Base-by-base conservation (phyloP, 1,140 invertebrate genomes). In the Cheumatopsyche charites region DNA sequence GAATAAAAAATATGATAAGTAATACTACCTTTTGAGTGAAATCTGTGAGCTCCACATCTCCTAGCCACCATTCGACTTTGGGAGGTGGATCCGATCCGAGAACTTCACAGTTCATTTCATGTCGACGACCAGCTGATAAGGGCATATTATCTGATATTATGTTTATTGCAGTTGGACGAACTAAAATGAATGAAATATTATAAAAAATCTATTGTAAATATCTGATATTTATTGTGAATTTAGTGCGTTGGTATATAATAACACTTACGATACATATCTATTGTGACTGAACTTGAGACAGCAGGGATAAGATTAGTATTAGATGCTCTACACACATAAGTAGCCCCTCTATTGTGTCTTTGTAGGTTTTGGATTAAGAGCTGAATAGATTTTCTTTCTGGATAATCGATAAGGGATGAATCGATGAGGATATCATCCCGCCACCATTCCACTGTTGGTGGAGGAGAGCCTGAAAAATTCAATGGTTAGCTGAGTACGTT, bases 201-300 rank as follows among this genome's bases (percentile, higher is more conserved):
- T 36, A 36, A 36, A 9, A 36, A 36, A 36, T 36, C 29, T 52
- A 52, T 52, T 21, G 3, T 52, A 3, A 17, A 45, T 45, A 45
- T 45, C 9, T 11, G n/a, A 45, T 45, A 45, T 11, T n/a, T n/a
- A n/a, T n/a, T n/a, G n/a, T n/a, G n/a, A n/a, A n/a, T n/a, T n/a
- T 13, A 43, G 42, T 43, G 7, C 42, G 7, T 9, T 9, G 21
- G 23, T 11, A 47, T 12, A 4, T 52, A 9, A 23, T n/a, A 49
- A 42, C 70, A 75, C 74, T 75, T 47, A 75, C 74, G 55, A 43
- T 75, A 75, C 71, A 75, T 73, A 26, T 75, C 73, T 5, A 75
- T 62, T 17, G 65, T 67, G 12, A 74, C 69, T 6, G 25, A 58
- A 23, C 55, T 74, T 11, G 63, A 42, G 5, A 71, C 62, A 15